Conservation (phyloP, 2,797 vertebrate species). For the Nasua narica region DNA sequence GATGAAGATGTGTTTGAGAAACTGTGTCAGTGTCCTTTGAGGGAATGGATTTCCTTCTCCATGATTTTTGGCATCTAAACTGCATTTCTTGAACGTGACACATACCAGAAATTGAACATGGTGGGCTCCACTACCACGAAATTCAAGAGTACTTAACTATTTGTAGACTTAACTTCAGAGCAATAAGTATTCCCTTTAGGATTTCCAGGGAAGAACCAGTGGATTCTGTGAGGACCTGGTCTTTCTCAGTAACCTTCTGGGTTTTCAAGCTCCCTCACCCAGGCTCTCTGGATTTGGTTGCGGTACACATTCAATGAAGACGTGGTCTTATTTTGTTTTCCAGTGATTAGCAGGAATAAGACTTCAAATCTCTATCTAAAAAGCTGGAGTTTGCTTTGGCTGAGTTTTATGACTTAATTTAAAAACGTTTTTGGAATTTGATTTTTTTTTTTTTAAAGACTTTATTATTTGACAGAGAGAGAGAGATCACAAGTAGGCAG, state of each 20-base stretch:
- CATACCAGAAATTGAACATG: neutral
- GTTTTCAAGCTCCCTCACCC: rapidly evolving
- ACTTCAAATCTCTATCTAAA: neutral
- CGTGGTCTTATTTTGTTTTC: neutral
- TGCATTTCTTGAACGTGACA: neutral
- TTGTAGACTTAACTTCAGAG: neutral
- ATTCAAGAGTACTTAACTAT: neutral
- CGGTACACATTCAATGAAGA: neutral
- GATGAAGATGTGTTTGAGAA: neutral
- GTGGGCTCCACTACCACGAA: neutral
- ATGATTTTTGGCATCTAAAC: neutral
- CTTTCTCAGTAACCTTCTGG: neutral
- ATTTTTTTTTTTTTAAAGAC: neutral
- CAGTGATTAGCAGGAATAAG: neutral
- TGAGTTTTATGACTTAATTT: neutral
- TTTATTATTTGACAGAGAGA: no score
- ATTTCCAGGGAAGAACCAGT: neutral
- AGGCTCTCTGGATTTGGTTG: neutral
- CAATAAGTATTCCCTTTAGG: neutral
- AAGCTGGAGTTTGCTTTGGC: neutral
- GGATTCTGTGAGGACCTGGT: neutral
- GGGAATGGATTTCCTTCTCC: neutral
- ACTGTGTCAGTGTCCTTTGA: neutral
- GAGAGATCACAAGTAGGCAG: no score
- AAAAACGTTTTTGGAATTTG: neutral